A percentile compares a stretch with the other conserved stretches of the same genome.
Evolutionary conservation across 2,113 vertebrate species (phyloP).

Genomic region (Prunella himalayana): DNA sequence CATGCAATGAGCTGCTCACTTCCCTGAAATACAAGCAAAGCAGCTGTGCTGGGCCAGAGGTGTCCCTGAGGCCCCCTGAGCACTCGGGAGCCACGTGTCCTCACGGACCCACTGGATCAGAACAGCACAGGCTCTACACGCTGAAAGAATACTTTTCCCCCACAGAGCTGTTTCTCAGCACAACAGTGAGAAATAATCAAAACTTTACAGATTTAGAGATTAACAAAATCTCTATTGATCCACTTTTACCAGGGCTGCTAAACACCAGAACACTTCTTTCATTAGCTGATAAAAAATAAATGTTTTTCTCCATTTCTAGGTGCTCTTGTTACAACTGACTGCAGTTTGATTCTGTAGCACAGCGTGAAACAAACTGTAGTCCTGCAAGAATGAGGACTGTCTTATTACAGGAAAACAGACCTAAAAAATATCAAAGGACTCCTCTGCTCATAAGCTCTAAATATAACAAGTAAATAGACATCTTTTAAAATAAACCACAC

Average conservation of each 20-base stretch:
- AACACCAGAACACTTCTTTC: not conserved
- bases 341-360: not conserved
- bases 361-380: not conserved
- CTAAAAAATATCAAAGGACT: not conserved
- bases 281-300: not conserved
- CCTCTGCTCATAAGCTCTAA: not conserved
- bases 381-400: not conserved
- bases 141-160: slow-evolving; percentile 45
- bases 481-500: not conserved
- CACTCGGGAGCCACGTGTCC: not conserved
- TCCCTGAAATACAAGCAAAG: slow-evolving; percentile 27
- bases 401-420: not conserved
- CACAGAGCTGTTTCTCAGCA: not conserved
- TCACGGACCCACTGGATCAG: not conserved
- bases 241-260: not conserved
- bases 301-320: not conserved
- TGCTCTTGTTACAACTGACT: not conserved
- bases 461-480: not conserved
- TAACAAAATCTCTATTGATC: not conserved
- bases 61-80: not conserved
- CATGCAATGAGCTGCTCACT: not conserved
- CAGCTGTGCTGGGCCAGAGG: not conserved
- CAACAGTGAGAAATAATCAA: not conserved
- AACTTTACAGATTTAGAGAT: not conserved
- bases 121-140: not conserved